Evolutionary conservation across 2,888 invertebrate genomes (phyloP).

Genomic region (Ectemnius continuus): DNA sequence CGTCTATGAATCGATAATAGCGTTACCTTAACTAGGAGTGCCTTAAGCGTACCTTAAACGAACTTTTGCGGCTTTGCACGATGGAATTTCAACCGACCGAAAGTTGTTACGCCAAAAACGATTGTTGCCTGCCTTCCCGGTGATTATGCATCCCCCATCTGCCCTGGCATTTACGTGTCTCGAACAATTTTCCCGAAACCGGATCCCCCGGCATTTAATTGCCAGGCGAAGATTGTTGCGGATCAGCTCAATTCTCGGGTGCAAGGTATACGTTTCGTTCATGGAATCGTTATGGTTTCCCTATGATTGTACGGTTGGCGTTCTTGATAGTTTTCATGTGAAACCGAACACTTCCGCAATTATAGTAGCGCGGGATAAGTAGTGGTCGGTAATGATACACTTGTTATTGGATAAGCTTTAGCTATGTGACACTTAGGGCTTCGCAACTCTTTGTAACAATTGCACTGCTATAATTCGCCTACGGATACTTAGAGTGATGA

Average conservation of each 20-base stretch:
- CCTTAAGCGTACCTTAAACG: conserved; percentile 48
- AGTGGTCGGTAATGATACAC: too few species aligned
- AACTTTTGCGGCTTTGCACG: conserved; percentile 24
- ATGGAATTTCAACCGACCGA: conserved; percentile 29
- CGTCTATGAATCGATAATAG: conserved; percentile 60
- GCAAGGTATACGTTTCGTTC: too few species aligned
- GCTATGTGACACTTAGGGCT: too few species aligned
- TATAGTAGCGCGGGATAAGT: too few species aligned
- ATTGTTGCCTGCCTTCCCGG: neutral
- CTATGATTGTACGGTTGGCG: too few species aligned
- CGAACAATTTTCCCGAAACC: conserved; percentile 9
- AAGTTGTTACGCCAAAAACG: conserved; percentile 19
- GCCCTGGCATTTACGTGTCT: conserved; percentile 1
- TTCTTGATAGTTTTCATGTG: too few species aligned
- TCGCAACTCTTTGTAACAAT: too few species aligned
- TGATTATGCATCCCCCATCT: neutral
- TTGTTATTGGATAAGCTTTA: too few species aligned
- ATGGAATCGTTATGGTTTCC: too few species aligned
- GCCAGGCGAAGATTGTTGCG: conserved; percentile 13
- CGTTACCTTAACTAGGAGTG: conserved; percentile 55
- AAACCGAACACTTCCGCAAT: too few species aligned
- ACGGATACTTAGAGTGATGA: too few species aligned
- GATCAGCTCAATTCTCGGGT: neutral
- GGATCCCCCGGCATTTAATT: conserved; percentile 24
- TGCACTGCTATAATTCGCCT: too few species aligned